A percentile compares a stretch with the other conserved stretches of the same genome.
phyloP scores from a whole-genome alignment of 2,888 invertebrate genomes.

The Sesamia inferens region DNA sequence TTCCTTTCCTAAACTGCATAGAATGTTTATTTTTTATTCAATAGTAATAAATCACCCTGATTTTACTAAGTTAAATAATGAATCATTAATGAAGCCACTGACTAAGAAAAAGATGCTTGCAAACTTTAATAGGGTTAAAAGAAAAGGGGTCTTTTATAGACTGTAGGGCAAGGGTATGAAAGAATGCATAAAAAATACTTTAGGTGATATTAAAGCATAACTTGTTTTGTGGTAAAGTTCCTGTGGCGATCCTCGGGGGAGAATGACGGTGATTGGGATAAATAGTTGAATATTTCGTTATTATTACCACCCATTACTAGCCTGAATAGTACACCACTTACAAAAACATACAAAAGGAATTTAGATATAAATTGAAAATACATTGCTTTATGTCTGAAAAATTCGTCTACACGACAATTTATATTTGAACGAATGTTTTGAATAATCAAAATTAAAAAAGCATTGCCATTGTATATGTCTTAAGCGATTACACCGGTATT shows the following conservation, averaged over 20 bases:
- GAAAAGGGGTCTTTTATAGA: constrained; percentile 8
- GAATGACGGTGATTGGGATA: background rate
- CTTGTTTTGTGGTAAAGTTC: constrained; percentile 6
- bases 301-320: too few relatives aligned
- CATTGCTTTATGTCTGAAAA: background rate
- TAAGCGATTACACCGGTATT: background rate
- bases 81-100: constrained; percentile 11
- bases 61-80: background rate
- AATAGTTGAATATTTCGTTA: background rate
- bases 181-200: background rate
- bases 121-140: constrained; percentile 12
- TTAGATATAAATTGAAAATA: background rate
- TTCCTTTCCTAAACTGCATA: background rate
- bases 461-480: background rate
- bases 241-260: background rate
- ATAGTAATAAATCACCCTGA: background rate
- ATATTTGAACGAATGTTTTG: background rate
- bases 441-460: background rate
- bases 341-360: background rate
- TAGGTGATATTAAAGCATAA: constrained; percentile 1
- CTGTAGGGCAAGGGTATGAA: background rate
- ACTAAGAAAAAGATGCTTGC: constrained; percentile 18
- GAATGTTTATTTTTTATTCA: background rate
- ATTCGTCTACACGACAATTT: background rate
- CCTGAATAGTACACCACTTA: background rate